Base-by-base conservation (phyloP, 2,797 vertebrate species). In the Sebastes dallii region DNA sequence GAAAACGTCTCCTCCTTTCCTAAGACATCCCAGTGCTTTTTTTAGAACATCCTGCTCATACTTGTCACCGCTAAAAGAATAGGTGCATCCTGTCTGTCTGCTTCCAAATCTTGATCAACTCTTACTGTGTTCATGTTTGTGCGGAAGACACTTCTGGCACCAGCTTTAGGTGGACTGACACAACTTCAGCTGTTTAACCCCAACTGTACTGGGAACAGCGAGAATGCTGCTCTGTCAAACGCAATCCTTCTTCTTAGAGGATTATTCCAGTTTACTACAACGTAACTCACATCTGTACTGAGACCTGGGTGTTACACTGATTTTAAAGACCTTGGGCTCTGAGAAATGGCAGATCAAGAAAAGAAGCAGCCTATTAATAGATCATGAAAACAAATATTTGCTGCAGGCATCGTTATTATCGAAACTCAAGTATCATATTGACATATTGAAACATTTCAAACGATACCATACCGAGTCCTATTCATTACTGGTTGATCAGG, bases 21-120 rank as follows among this genome's bases (percentile, higher is more conserved):
- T 22, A 39, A 68, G 62, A 85, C 54, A 77, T 89, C 84, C 85
- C 77, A 66, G 64, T 22, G 62, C 62, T 81, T 71, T 78, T 89
- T 86, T 86, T 84, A 81, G 86, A 83, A 92, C 79, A 90, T 94
- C 91, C 95, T 90, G 86, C 42, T 60, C 61, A 67, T 64, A 73
- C 65, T 78, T 58, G 13, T 83, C 77, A 62, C 58, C 60, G 66
- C 71, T 83, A 36, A 70, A 87, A 90, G 78, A 92, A 91, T 69
- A 80, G 82, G 67, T 24, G 68, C 77, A 89, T 93, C 92, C 93
- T 87, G 89, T 85, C 78, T 46, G 78, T 70, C 72, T 64, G 67
- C 68, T 59, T 78, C 67, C 61, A 79, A 70, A 72, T 72, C 66
- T 39, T 61, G 59, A 82, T 61, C 71, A 60, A 64, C 25, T 86